Conservation (phyloP, 2,888 invertebrate species). For the Zonitis immaculata region DNA sequence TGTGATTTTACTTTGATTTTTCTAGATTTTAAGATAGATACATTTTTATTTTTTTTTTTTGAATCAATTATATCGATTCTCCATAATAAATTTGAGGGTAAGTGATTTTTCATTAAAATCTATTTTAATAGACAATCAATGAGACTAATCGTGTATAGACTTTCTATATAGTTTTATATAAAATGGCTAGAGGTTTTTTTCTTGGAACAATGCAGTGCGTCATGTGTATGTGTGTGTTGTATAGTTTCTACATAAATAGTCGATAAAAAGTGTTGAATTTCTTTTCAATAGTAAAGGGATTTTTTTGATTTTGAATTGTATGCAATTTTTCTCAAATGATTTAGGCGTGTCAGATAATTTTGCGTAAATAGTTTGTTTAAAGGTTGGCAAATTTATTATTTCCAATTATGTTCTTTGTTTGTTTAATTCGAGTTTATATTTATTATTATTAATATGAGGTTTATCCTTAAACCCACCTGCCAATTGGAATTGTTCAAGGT, state of each 20-base stretch:
- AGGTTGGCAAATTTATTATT: background rate
- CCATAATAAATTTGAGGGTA: conserved; percentile 2
- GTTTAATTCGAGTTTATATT: conserved; percentile 8
- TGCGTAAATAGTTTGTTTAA: background rate
- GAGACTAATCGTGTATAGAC: too few relatives aligned
- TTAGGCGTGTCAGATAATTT: background rate
- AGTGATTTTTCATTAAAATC: conserved; percentile 5
- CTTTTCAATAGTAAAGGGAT: background rate
- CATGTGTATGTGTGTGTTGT: conserved; percentile 9
- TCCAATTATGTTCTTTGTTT: background rate
- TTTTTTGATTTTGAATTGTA: background rate
- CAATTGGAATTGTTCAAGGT: conserved; percentile 10
- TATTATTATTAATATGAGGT: background rate
- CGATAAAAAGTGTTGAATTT: conserved; percentile 8
- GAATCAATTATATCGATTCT: background rate
- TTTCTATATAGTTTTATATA: too few relatives aligned
- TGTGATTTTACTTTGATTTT: conserved; percentile 46
- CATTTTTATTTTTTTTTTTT: conserved; percentile 1
- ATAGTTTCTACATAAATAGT: conserved; percentile 8
- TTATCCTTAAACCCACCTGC: conserved; percentile 23
- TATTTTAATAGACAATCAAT: background rate
- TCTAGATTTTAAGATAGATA: conserved; percentile 8
- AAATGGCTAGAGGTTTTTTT: conserved; percentile 12
- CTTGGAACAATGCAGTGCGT: conserved; percentile 20
- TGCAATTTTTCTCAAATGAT: background rate